Conservation (phyloP, 2,113 vertebrate genomes). For the Lepus americanus region DNA sequence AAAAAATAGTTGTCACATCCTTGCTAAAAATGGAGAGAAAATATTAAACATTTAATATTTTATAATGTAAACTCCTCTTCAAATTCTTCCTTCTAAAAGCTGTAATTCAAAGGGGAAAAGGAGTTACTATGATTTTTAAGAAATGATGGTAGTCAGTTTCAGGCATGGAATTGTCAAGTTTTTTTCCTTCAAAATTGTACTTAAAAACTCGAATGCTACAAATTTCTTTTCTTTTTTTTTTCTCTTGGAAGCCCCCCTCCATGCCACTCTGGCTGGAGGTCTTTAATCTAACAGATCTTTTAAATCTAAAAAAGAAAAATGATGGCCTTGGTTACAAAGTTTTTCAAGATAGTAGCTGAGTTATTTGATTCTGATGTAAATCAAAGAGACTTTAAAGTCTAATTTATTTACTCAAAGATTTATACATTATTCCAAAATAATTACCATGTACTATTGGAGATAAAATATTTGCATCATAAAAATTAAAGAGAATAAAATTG, state of each 20-base stretch:
- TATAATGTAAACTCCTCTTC: background rate
- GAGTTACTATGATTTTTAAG: background rate
- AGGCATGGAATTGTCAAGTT: no score
- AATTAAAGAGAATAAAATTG: background rate
- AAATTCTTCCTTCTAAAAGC: background rate
- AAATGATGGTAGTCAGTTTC: background rate
- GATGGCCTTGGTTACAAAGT: background rate
- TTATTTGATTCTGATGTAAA: no score
- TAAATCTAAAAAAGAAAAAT: background rate
- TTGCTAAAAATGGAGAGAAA: background rate
- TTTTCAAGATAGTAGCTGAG: background rate
- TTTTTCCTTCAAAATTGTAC: no score
- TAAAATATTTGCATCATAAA: background rate
- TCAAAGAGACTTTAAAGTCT: background rate
- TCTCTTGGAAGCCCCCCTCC: no score
- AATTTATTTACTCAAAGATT: background rate
- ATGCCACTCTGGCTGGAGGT: no score
- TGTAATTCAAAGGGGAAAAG: background rate
- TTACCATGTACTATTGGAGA: background rate
- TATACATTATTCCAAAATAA: background rate
- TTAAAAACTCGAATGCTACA: background rate
- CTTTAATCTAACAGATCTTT: no score
- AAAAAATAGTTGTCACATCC: background rate
- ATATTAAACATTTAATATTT: background rate
- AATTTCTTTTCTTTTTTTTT: background rate